phyloP scores from a whole-genome alignment of 2,797 vertebrate genomes.

The Sylvia borin region DNA sequence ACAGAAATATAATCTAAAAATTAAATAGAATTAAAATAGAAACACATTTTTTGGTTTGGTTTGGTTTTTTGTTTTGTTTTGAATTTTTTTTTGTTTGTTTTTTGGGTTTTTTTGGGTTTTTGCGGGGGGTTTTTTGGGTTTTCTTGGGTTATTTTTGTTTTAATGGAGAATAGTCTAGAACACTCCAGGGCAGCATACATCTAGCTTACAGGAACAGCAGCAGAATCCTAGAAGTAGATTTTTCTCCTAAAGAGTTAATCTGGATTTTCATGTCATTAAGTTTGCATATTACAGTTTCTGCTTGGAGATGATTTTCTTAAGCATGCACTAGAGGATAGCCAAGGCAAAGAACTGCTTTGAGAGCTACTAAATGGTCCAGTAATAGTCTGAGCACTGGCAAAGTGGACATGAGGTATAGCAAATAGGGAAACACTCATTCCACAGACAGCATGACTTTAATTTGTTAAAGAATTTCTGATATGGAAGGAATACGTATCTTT shows the following conservation, averaged over 20 bases:
- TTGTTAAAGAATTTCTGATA: neutral
- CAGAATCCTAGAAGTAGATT: neutral
- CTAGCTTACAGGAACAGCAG: neutral
- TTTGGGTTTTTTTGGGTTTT: too few species aligned
- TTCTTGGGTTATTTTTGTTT: too few species aligned
- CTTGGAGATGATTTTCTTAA: conserved; percentile 17
- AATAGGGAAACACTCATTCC: neutral
- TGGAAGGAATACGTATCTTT: neutral
- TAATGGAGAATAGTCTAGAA: neutral
- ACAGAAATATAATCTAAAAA: neutral
- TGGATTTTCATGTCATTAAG: neutral
- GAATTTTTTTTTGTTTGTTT: neutral
- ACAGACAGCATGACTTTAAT: neutral
- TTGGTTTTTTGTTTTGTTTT: too few species aligned
- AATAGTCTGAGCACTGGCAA: neutral
- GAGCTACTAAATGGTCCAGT: neutral
- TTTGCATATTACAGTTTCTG: neutral
- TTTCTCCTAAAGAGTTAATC: neutral
- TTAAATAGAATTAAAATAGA: neutral
- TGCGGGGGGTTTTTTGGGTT: too few species aligned
- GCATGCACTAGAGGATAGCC: neutral
- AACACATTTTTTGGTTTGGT: too few species aligned
- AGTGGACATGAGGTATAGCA: neutral
- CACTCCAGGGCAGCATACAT: neutral
- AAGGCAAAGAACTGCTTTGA: neutral